Conservation (phyloP, 2,113 vertebrate genomes). For the Eulemur rufifrons region DNA sequence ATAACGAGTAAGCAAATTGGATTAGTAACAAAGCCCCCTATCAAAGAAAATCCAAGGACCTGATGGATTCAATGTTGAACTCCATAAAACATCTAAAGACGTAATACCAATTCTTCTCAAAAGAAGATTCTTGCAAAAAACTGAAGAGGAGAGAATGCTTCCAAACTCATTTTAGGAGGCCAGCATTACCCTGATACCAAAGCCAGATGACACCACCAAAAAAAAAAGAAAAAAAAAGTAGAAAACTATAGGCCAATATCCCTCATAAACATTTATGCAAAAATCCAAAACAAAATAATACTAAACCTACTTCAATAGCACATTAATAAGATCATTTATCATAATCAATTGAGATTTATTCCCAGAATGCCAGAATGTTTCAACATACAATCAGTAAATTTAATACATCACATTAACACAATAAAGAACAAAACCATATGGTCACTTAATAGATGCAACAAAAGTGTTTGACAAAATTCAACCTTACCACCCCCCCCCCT, state of each 20-base stretch:
- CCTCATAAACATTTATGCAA: neutral
- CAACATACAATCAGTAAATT: neutral
- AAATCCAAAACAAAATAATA: neutral
- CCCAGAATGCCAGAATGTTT: neutral
- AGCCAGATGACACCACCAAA: neutral
- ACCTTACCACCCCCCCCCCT: no score
- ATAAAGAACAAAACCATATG: neutral
- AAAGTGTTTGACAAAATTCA: neutral
- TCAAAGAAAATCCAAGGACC: neutral
- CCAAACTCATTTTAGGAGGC: no score
- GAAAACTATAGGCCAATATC: neutral
- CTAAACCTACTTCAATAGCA: neutral
- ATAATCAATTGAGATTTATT: neutral
- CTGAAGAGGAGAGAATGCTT: no score
- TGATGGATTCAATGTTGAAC: neutral
- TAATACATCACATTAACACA: neutral
- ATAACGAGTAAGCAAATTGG: neutral
- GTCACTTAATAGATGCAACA: neutral
- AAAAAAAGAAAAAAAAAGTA: accelerated
- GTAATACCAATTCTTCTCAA: neutral
- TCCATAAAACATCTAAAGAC: neutral
- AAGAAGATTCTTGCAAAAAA: no score
- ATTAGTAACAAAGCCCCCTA: neutral
- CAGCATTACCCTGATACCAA: neutral
- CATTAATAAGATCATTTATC: neutral